Percentiles rank a stretch among this genome's conserved stretches.
phyloP scores from a whole-genome alignment of 2,888 invertebrate species.

The Clitarchus hookeri region DNA sequence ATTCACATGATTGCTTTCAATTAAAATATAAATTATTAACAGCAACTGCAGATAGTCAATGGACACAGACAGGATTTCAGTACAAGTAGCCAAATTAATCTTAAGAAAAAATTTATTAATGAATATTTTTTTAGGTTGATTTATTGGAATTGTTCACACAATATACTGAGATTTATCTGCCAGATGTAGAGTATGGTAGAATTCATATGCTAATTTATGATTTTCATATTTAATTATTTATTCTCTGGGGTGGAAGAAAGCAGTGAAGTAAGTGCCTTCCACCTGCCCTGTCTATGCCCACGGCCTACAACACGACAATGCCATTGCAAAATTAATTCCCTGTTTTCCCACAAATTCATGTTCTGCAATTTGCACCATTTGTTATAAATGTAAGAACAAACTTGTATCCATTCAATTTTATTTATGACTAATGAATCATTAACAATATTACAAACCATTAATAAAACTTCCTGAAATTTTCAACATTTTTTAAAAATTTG shows the following conservation, averaged over 20 bases:
- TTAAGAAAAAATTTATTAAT: no score
- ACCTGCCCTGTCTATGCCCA: no score
- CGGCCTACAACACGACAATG: not conserved
- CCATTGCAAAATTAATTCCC: not conserved
- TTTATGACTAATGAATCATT: not conserved
- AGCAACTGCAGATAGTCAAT: not conserved
- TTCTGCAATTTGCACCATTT: not conserved
- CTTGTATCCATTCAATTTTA: not conserved
- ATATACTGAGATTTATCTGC: no score
- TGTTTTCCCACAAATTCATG: not conserved
- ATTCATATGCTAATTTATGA: no score
- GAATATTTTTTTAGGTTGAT: no score
- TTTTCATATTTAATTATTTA: no score
- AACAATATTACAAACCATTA: not conserved
- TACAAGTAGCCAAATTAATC: no score
- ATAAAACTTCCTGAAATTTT: constrained; percentile 2
- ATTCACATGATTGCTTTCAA: not conserved
- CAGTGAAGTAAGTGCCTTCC: no score
- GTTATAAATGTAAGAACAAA: not conserved
- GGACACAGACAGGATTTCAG: not conserved
- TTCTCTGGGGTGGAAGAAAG: no score
- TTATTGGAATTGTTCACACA: no score
- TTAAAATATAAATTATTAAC: not conserved
- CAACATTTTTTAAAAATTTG: not conserved
- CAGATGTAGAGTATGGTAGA: no score